Evolutionary conservation across 2,797 vertebrate species (phyloP).

Genomic region (Hippopotamyrus pictus): DNA sequence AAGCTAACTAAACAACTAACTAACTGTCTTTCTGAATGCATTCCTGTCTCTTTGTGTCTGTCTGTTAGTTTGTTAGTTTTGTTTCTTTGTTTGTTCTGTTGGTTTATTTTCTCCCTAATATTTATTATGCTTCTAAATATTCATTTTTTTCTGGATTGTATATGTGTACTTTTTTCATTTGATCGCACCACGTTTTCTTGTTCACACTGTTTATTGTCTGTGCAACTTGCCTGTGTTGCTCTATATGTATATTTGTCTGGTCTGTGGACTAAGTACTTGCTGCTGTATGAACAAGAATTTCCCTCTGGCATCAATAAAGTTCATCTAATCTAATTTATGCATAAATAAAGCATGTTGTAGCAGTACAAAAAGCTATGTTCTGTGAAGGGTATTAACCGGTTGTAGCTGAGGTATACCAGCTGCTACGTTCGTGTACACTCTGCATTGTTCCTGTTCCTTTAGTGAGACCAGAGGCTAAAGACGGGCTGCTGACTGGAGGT

Average conservation of each 20-base stretch:
- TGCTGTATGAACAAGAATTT: background rate
- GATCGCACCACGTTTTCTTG: background rate
- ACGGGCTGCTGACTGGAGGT: slow-evolving; percentile 15
- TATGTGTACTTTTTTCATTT: background rate
- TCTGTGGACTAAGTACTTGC: background rate
- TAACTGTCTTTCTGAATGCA: background rate
- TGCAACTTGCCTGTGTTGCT: background rate
- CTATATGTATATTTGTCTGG: background rate
- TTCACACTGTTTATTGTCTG: background rate
- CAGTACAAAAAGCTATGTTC: background rate
- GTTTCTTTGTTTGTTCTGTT: background rate
- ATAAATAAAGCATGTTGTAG: background rate
- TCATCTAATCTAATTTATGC: background rate
- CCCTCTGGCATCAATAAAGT: background rate
- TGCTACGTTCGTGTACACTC: background rate
- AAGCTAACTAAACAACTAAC: background rate
- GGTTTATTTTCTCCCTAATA: background rate
- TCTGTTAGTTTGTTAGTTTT: background rate
- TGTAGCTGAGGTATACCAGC: background rate
- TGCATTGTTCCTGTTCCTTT: background rate
- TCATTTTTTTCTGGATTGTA: background rate
- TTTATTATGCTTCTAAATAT: background rate
- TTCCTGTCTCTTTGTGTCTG: background rate
- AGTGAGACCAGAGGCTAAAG: background rate
- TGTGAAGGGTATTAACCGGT: background rate